Evolutionary conservation across 2,797 vertebrate species (phyloP).

Genomic region (Myotis pilosus): DNA sequence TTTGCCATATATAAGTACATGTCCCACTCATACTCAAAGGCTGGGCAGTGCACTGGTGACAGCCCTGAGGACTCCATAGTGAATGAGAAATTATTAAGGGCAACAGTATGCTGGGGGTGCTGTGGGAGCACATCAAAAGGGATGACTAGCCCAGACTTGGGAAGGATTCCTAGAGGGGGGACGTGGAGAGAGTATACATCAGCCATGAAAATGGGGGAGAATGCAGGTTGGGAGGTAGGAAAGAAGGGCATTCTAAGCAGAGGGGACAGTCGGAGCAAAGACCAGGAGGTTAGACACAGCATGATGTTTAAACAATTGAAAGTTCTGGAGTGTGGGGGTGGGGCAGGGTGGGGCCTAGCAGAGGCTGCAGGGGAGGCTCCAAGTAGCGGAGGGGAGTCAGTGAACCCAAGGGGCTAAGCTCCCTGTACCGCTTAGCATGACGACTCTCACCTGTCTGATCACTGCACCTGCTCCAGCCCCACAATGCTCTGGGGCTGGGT

Average conservation of each 20-base stretch:
- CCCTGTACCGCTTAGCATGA: neutral
- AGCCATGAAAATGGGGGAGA: neutral
- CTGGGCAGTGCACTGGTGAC: neutral
- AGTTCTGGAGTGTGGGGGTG: neutral
- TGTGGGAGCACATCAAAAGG: neutral
- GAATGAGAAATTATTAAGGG: neutral
- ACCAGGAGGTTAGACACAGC: neutral
- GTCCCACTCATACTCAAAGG: neutral
- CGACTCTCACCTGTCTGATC: neutral
- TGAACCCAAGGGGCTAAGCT: neutral
- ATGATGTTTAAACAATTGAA: neutral
- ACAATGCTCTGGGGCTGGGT: neutral
- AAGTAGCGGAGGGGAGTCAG: neutral
- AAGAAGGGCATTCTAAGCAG: neutral
- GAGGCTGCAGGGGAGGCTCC: neutral
- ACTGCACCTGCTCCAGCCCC: neutral
- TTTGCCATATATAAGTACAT: neutral
- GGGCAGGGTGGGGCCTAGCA: neutral
- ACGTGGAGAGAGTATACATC: accelerated
- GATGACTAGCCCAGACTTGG: neutral
- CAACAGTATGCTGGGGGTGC: neutral
- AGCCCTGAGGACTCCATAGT: neutral
- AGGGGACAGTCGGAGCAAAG: neutral
- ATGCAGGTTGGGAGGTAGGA: neutral
- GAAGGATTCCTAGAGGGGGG: neutral